phyloP scores from a whole-genome alignment of 2,797 vertebrate species.

The Aulostomus chinensis region DNA sequence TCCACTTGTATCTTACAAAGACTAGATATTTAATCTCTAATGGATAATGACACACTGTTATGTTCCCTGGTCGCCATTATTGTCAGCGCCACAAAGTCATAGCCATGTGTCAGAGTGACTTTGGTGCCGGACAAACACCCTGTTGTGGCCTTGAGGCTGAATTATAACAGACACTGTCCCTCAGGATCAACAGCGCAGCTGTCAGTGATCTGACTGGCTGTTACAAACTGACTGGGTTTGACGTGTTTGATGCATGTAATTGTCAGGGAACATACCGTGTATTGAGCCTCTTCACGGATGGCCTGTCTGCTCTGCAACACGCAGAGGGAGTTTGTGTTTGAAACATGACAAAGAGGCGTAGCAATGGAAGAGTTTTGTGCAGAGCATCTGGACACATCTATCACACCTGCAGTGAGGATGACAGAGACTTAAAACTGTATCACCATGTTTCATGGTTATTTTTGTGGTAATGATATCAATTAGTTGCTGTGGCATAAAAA shows the following conservation, averaged over 20 bases:
- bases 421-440: too few species aligned
- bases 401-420: background rate
- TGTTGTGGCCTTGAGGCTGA: constrained; percentile 33
- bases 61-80: constrained; percentile 37
- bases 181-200: constrained; percentile 25
- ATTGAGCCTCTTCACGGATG: constrained; percentile 3
- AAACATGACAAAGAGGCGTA: background rate
- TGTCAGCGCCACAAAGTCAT: constrained; percentile 27
- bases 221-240: constrained; percentile 49
- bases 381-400: background rate
- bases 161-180: constrained; percentile 48
- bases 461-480: too few species aligned
- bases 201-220: constrained; percentile 38
- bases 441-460: too few species aligned
- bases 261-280: constrained; percentile 40
- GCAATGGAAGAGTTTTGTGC: too few species aligned
- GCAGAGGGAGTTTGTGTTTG: constrained; percentile 1
- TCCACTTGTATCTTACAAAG: constrained; percentile 2
- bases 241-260: constrained; percentile 50
- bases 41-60: constrained; percentile 28
- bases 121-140: constrained; percentile 38
- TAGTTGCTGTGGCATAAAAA: too few species aligned
- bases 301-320: background rate
- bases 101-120: constrained; percentile 49
- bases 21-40: constrained; percentile 7